Evolutionary conservation across 92 coral and sea anemone genomes (phyloP), one percentile per base, ranked within the genome.

Genomic region (Palythoa caribaeorum): DNA sequence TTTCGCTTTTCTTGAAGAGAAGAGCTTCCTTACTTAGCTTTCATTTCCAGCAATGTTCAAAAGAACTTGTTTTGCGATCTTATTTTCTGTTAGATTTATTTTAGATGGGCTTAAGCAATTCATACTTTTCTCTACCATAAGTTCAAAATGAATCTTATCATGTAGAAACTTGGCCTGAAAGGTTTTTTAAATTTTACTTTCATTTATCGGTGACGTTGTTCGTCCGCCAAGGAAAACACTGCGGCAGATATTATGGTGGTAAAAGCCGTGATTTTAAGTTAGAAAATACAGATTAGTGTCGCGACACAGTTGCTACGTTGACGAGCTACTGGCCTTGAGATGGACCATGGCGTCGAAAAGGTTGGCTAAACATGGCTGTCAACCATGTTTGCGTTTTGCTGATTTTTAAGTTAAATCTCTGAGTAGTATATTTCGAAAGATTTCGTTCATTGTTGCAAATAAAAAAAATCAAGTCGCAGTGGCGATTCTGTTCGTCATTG

Each of bases 1-100:
- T 65, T 81, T 81, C 75, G 71, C 59, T 81, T 78, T 62, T 80
- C 74, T 65, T 51, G 35, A 35, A 81, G 74, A 63, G 12, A 81
- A 53, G 47, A 21, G 9, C 20, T 14, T 63, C 39, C 38, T 66
- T 50, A 16, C 38, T 63, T 63, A 47, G 15, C 38, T 62, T 79
- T 60, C 2, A 74, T 16, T 21, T 13, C 28, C 37, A n/a, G 55
- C 2, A 1, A 35, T 75, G 9, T 40, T 17, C 10, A 48, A 2
- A n/a, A 53, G 7, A 57, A 28, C 3, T 35, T 50, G 14, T 51
- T n/a, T 20, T 6, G 9, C 20, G 3, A n/a, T 17, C 19, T 53
- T 77, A 20, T 35, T 54, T 36, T 70, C n/a, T 35, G 14, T 2
- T 9, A 70, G 44, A 6, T 70, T 11, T 35, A 9, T 38, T 28